Conservation (phyloP, 2,888 invertebrate genomes). For the Cyrtodaria siliqua region DNA sequence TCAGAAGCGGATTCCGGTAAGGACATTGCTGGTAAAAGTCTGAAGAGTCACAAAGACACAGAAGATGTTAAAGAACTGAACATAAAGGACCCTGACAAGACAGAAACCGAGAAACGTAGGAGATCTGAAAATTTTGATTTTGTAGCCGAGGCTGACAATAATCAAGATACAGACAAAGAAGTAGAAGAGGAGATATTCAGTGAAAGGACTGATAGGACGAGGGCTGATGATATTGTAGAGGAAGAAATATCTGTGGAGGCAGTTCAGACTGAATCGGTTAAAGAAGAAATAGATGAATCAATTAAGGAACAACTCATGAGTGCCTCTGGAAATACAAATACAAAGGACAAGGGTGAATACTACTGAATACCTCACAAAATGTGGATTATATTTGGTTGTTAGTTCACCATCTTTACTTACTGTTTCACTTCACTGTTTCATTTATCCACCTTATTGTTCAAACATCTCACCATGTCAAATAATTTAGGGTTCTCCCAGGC, state of each 20-base stretch:
- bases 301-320: not conserved
- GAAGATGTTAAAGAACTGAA: constrained; percentile 7
- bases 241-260: not conserved
- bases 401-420: not conserved
- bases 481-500: too few species aligned
- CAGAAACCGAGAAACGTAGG: not conserved
- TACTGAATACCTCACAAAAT: not conserved
- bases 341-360: constrained; percentile 16
- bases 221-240: constrained; percentile 33
- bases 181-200: constrained; percentile 50
- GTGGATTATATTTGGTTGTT: not conserved
- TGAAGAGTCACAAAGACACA: constrained; percentile 5
- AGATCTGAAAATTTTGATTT: constrained; percentile 1
- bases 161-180: constrained; percentile 42
- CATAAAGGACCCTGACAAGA: not conserved
- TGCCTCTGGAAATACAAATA: not conserved
- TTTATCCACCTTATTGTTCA: too few species aligned
- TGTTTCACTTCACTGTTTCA: not conserved
- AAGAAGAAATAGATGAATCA: constrained; percentile 12
- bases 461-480: too few species aligned
- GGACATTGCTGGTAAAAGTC: not conserved
- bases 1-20: not conserved
- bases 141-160: constrained; percentile 10
- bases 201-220: constrained; percentile 37
- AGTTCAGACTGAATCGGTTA: not conserved